phyloP scores from a whole-genome alignment of 1,140 invertebrate genomes.

The Mercenaria mercenaria region DNA sequence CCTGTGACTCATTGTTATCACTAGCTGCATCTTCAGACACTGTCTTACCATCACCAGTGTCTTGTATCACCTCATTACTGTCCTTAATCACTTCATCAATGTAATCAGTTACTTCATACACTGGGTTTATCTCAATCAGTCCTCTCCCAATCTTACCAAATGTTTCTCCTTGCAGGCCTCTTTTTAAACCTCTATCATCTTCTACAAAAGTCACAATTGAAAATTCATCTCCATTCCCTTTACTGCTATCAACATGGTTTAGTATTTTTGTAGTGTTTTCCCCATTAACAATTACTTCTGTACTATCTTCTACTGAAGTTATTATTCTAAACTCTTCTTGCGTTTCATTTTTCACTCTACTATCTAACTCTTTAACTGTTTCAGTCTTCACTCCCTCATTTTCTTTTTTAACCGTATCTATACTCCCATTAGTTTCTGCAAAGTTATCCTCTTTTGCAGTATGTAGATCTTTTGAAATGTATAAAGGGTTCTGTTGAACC shows the following conservation, averaged over 20 bases:
- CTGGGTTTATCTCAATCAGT: constrained; percentile 39
- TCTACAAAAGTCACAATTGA: constrained; percentile 7
- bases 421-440: background rate
- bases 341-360: background rate
- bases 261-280: background rate
- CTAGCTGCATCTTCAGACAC: background rate
- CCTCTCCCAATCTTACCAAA: background rate
- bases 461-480: background rate
- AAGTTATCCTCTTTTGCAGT: background rate
- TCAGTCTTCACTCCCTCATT: background rate
- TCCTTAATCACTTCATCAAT: background rate
- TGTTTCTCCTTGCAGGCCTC: background rate
- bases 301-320: constrained; percentile 3
- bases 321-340: constrained; percentile 28
- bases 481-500: background rate
- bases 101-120: constrained; percentile 55
- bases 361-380: background rate
- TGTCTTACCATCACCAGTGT: background rate
- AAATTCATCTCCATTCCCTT: background rate
- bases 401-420: background rate
- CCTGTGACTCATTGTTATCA: background rate
- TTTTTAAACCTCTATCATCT: background rate
- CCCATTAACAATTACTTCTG: background rate
- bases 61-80: background rate
- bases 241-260: background rate